A percentile compares a stretch with the other conserved stretches of the same genome.
Evolutionary conservation across 2,888 invertebrate genomes (phyloP).

Genomic region (Drosophila longiperda): DNA sequence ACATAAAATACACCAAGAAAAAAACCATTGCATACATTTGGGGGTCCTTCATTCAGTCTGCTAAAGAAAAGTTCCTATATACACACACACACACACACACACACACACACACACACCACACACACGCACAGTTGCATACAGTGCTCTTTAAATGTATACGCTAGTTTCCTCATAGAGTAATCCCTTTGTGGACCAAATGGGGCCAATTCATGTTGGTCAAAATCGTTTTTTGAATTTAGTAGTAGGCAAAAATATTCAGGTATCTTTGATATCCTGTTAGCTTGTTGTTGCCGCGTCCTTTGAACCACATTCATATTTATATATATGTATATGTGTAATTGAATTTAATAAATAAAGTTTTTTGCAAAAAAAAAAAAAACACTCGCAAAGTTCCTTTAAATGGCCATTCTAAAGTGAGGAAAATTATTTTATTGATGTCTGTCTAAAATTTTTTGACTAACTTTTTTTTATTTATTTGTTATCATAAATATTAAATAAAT

Average conservation of each 20-base stretch:
- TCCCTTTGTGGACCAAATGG: constrained; percentile 59
- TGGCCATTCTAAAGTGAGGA: constrained; percentile 22
- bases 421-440: not conserved
- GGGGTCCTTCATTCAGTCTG: constrained; percentile 6
- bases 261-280: constrained; percentile 15
- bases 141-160: constrained; percentile 21
- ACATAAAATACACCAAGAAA: not conserved
- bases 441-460: not conserved
- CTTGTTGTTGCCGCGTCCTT: constrained; percentile 33
- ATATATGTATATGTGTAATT: constrained; percentile 49
- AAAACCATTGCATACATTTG: constrained; percentile 9
- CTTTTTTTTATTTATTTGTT: not conserved
- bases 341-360: constrained; percentile 62
- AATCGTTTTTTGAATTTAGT: constrained; percentile 43
- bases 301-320: constrained; percentile 36
- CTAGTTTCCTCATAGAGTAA: constrained; percentile 23
- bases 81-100: constrained; percentile 11
- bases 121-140: constrained; percentile 14
- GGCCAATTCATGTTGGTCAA: constrained; percentile 32
- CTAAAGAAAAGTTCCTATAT: constrained; percentile 2
- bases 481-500: not conserved
- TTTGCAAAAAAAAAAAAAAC: constrained; percentile 50
- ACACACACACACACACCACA: constrained; percentile 4
- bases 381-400: not conserved
- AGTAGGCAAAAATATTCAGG: constrained; percentile 8